These are phyloP conservation scores for Ectemnius cavifrons DNA, from an alignment of 2,888 invertebrate species.

Conservation along the genomic window DNA sequence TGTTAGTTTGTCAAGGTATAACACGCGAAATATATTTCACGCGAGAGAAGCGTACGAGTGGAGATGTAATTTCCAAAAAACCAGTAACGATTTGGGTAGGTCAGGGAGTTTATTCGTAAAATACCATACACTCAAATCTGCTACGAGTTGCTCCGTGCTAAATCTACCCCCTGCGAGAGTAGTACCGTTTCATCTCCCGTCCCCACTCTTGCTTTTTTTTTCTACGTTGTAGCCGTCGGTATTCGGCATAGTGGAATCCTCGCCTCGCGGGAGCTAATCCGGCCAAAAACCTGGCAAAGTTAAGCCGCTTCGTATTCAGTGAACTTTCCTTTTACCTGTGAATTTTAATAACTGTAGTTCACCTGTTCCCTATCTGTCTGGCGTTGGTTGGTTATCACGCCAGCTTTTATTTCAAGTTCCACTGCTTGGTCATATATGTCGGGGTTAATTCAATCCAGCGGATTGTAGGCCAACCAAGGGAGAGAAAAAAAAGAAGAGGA, in stretches of 20 bases:
- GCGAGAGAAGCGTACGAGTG: no score
- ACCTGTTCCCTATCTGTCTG: conserved; percentile 35
- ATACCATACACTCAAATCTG: conserved; percentile 59
- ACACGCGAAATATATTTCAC: no score
- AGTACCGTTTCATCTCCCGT: conserved; percentile 18
- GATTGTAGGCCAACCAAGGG: conserved; percentile 29
- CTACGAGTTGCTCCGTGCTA: conserved; percentile 43
- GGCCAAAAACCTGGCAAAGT: conserved; percentile 41
- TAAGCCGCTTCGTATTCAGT: conserved; percentile 46
- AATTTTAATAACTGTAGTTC: conserved; percentile 59
- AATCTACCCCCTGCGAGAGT: conserved; percentile 34
- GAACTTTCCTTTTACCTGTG: conserved; percentile 63
- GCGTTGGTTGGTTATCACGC: conserved; percentile 49
- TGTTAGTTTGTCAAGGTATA: no score
- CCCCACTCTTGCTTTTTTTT: conserved; percentile 24
- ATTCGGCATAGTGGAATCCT: conserved; percentile 27
- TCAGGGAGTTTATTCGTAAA: conserved; percentile 69
- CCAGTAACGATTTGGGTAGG: conserved; percentile 46
- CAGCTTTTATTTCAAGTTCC: conserved; percentile 16
- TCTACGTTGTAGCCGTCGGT: conserved; percentile 25
- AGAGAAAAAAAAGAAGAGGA: no score
- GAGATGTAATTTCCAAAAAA: conserved; percentile 56
- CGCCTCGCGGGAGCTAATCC: conserved; percentile 23
- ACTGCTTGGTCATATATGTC: no score
- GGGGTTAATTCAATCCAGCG: neutral